A percentile compares a stretch with the other conserved stretches of the same genome.
Conservation (phyloP, 2,888 invertebrate genomes). For the Geophilus truncorum region DNA sequence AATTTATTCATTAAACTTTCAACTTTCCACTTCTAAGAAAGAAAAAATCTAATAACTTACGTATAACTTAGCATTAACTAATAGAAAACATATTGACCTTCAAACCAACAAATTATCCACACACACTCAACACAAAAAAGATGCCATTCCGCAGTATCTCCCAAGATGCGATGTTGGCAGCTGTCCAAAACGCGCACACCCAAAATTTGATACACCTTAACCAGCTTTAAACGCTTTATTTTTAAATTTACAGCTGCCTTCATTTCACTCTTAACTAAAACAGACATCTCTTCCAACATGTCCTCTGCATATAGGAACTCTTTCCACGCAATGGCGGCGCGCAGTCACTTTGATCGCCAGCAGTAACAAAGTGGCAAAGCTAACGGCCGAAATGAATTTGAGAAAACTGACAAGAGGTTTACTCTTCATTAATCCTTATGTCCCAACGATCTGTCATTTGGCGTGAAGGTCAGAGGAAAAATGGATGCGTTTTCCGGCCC, state of each 20-base stretch:
- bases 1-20: neutral
- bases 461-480: slow-evolving; percentile 8
- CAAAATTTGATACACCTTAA: slow-evolving; percentile 20
- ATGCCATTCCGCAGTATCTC: neutral
- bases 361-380: no score
- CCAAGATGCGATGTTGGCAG: neutral
- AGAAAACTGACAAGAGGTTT: neutral
- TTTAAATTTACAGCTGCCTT: neutral
- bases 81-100: neutral
- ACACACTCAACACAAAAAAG: slow-evolving; percentile 9
- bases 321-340: neutral
- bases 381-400: neutral
- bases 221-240: slow-evolving; percentile 6
- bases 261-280: neutral
- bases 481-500: slow-evolving; percentile 15
- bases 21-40: neutral
- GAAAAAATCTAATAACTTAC: neutral
- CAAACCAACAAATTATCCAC: neutral
- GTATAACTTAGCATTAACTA: neutral
- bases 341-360: no score
- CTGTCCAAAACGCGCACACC: neutral
- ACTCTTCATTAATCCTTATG: slow-evolving; percentile 12
- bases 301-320: no score
- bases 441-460: slow-evolving; percentile 9
- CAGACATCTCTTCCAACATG: neutral